A percentile compares a stretch with the other conserved stretches of the same genome.
These are phyloP conservation scores for Epizoanthus stellaris DNA, from an alignment of 92 coral and sea anemone genomes.

Conservation along the genomic window DNA sequence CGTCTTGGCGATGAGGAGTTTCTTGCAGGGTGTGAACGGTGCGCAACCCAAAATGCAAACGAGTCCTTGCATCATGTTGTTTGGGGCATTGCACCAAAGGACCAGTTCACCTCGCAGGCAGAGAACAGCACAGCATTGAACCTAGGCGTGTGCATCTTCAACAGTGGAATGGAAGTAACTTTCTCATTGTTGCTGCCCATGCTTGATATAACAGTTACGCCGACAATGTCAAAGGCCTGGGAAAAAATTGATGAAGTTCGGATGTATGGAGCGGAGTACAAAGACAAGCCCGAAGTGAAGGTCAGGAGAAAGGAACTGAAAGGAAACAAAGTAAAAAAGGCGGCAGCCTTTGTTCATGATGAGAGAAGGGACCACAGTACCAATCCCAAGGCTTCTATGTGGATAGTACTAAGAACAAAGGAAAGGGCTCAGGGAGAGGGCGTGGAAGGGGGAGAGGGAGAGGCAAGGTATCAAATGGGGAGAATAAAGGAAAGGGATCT, in stretches of 20 bases:
- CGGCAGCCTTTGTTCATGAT: constrained; percentile 69
- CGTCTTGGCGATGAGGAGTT: constrained; percentile 53
- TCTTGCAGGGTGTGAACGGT: constrained; percentile 58
- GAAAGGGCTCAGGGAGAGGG: neutral
- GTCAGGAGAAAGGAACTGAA: constrained; percentile 58
- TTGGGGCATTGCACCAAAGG: constrained; percentile 73
- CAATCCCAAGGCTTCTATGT: constrained; percentile 60
- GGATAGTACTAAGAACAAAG: neutral
- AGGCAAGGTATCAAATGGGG: neutral
- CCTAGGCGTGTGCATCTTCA: constrained; percentile 34
- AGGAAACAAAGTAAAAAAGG: constrained; percentile 50
- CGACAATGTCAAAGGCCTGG: constrained; percentile 51
- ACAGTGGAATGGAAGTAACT: constrained; percentile 45
- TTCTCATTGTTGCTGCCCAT: constrained; percentile 44
- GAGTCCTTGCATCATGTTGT: constrained; percentile 68
- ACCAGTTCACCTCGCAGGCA: constrained; percentile 54
- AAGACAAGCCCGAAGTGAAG: constrained; percentile 31
- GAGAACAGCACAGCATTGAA: constrained; percentile 45
- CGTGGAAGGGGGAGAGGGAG: neutral
- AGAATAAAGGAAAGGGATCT: neutral
- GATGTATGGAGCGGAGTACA: constrained; percentile 43
- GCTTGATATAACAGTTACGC: constrained; percentile 27
- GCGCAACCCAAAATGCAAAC: constrained; percentile 57
- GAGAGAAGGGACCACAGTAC: constrained; percentile 49
- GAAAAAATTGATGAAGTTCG: constrained; percentile 30